Evolutionary conservation across 2,113 vertebrate genomes (phyloP).

Genomic region (Triplophysa tibetana): DNA sequence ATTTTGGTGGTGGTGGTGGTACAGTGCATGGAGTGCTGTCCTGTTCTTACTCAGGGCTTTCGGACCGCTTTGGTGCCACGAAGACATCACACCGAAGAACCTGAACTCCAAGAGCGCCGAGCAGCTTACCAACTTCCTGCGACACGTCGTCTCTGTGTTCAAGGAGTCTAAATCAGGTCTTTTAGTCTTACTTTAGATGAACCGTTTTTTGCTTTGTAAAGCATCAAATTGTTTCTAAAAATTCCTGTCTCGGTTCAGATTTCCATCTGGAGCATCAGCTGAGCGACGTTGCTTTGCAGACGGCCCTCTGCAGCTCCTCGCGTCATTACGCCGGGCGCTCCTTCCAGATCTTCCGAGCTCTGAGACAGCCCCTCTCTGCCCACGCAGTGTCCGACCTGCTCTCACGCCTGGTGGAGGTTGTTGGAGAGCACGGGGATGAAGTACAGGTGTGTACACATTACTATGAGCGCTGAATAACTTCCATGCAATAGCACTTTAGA

Average conservation of each 20-base stretch:
- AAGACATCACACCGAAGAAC: constrained; percentile 98
- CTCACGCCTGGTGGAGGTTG: constrained; percentile 94
- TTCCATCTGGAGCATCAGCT: constrained; percentile 96
- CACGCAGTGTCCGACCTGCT: constrained; percentile 92
- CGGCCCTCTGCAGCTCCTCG: constrained; percentile 94
- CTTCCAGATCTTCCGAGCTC: constrained; percentile 95
- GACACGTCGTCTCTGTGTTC: constrained; percentile 93
- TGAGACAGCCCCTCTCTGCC: constrained; percentile 92
- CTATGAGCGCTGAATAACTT: not conserved
- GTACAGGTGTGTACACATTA: constrained; percentile 82
- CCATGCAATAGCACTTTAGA: not conserved
- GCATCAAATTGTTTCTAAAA: not conserved
- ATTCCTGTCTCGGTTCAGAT: constrained; percentile 69
- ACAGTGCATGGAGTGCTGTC: constrained; percentile 79
- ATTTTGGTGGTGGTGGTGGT: constrained; percentile 73
- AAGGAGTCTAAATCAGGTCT: constrained; percentile 96
- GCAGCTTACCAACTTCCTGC: constrained; percentile 93
- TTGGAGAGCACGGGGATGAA: constrained; percentile 96
- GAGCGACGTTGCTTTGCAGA: constrained; percentile 94
- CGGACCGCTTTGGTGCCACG: constrained; percentile 97
- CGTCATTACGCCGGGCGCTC: constrained; percentile 95
- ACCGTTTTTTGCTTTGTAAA: not conserved
- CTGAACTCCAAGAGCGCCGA: constrained; percentile 95
- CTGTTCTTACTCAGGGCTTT: constrained; percentile 85
- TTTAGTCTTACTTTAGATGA: not conserved